Percentiles rank a stretch among this genome's conserved stretches.
Evolutionary conservation across 2,113 vertebrate species (phyloP).

Genomic region (Syngnathus scovelli): DNA sequence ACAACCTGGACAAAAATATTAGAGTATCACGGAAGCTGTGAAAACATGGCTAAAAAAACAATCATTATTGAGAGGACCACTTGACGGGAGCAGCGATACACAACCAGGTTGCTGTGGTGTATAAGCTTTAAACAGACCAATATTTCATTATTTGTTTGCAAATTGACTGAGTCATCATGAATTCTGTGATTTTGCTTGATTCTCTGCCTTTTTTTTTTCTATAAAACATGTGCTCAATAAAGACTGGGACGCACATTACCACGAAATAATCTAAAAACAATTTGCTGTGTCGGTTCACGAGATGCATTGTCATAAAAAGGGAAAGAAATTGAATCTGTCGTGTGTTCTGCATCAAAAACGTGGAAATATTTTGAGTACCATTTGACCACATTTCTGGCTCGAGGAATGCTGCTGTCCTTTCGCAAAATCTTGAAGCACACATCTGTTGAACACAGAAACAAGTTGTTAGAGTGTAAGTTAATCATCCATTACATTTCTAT

Average conservation of each 20-base stretch:
- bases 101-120: not conserved
- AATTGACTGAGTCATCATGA: no score
- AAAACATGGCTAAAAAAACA: not conserved
- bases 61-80: not conserved
- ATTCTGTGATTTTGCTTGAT: no score
- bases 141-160: no score
- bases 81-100: not conserved
- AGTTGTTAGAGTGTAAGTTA: not conserved
- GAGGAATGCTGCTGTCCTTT: constrained; percentile 79
- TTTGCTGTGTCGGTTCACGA: no score
- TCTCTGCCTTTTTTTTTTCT: no score
- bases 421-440: constrained; percentile 86
- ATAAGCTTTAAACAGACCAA: no score
- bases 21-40: not conserved
- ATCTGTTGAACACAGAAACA: constrained; percentile 63
- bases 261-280: no score
- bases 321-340: not conserved
- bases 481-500: not conserved
- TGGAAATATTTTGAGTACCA: constrained; percentile 69
- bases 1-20: constrained; percentile 75
- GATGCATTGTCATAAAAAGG: not conserved
- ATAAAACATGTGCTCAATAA: no score
- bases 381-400: constrained; percentile 85
- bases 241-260: no score
- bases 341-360: not conserved